phyloP scores from a whole-genome alignment of 1,140 invertebrate species.

The Adelges cooleyi region DNA sequence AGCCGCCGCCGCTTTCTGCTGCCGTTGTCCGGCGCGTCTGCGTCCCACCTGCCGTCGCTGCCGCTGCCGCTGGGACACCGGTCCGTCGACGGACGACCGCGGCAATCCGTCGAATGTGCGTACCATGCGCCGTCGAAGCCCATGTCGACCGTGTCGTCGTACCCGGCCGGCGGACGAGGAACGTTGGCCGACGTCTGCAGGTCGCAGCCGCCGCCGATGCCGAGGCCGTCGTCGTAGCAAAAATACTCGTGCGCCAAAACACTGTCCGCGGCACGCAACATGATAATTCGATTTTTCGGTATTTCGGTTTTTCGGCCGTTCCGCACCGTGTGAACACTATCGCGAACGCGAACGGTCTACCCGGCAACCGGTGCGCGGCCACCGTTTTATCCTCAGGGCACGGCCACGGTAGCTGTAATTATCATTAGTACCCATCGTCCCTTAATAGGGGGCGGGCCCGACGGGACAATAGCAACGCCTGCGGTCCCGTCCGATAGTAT shows the following conservation, averaged over 20 bases:
- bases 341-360: background rate
- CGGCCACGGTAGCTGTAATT: background rate
- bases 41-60: background rate
- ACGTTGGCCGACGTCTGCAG: too few relatives aligned
- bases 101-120: background rate
- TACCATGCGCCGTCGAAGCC: background rate
- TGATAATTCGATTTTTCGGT: too few relatives aligned
- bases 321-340: background rate
- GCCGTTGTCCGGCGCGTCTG: background rate
- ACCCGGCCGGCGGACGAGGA: background rate
- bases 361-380: background rate
- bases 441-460: background rate
- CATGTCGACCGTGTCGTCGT: background rate
- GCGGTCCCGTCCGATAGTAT: too few relatives aligned
- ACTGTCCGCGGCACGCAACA: too few relatives aligned
- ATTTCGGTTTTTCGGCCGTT: too few relatives aligned
- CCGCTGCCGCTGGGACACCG: background rate
- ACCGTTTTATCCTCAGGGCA: background rate
- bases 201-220: too few relatives aligned
- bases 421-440: background rate
- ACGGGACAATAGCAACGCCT: background rate
- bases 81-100: background rate
- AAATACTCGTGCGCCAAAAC: too few relatives aligned
- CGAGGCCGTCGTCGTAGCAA: too few relatives aligned
- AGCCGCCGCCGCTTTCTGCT: conserved; percentile 48